Percentiles rank a stretch among this genome's conserved stretches.
Evolutionary conservation across 1,140 invertebrate genomes (phyloP).

Genomic region (honey bee (Apis mellifera)): Amel_HAv3.1 CM009936.2:6918001-6918500

Average conservation of each 20-base stretch:
- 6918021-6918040: too few relatives aligned
- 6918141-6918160: not conserved
- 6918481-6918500: conserved; percentile 39
- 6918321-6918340: conserved; percentile 14
- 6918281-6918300: conserved; percentile 1
- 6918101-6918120: too few relatives aligned
- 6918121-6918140: too few relatives aligned
- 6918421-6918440: conserved; percentile 1
- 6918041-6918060: too few relatives aligned
- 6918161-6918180: not conserved
- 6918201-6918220: conserved; percentile 25
- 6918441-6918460: conserved; percentile 60
- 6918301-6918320: conserved; percentile 16
- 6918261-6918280: not conserved
- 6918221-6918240: not conserved
- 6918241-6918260: not conserved
- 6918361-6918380: too few relatives aligned
- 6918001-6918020: too few relatives aligned
- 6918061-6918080: too few relatives aligned
- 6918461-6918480: conserved; percentile 61
- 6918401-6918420: too few relatives aligned
- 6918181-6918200: not conserved
- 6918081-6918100: too few relatives aligned
- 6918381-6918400: too few relatives aligned
- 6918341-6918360: not conserved